These are phyloP conservation scores for Selenia dentaria DNA, from an alignment of 2,888 invertebrate species.

Conservation along the genomic window DNA sequence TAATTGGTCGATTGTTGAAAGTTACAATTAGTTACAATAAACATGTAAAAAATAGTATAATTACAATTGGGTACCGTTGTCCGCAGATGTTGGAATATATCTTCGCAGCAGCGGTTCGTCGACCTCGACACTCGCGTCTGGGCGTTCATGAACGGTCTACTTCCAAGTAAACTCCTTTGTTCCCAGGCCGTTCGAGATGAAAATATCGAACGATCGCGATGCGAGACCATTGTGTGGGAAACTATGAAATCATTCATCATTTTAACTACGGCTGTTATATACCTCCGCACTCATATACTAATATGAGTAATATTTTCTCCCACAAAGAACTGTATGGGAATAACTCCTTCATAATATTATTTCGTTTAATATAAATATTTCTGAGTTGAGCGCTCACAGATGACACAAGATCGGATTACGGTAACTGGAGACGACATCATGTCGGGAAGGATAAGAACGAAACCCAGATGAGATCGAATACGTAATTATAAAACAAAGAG, in stretches of 20 bases:
- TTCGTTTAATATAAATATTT: too few relatives aligned
- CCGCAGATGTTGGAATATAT: conserved; percentile 20
- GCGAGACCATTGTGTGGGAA: conserved; percentile 17
- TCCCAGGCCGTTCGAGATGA: conserved; percentile 15
- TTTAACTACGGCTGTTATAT: conserved; percentile 7
- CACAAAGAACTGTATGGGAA: too few relatives aligned
- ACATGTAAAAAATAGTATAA: too few relatives aligned
- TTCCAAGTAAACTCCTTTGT: conserved; percentile 25
- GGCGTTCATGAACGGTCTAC: conserved; percentile 24
- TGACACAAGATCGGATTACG: conserved; percentile 15
- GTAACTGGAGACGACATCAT: conserved; percentile 15
- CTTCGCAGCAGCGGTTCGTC: conserved; percentile 24
- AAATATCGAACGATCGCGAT: conserved; percentile 24
- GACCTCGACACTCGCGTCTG: conserved; percentile 23
- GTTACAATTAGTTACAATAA: too few relatives aligned
- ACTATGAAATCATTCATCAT: conserved; percentile 23
- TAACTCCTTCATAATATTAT: too few relatives aligned
- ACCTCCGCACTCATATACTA: too few relatives aligned
- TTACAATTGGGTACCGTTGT: too few relatives aligned
- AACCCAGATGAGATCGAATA: conserved; percentile 12
- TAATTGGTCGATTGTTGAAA: too few relatives aligned
- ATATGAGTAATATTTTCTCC: too few relatives aligned
- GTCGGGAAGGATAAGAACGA: conserved; percentile 4
- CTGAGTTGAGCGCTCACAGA: too few relatives aligned
- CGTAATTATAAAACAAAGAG: conserved; percentile 3